Evolutionary conservation across 1,140 invertebrate species (phyloP), one percentile per base, ranked within the genome.

Genomic region (Colletes gigas): DNA sequence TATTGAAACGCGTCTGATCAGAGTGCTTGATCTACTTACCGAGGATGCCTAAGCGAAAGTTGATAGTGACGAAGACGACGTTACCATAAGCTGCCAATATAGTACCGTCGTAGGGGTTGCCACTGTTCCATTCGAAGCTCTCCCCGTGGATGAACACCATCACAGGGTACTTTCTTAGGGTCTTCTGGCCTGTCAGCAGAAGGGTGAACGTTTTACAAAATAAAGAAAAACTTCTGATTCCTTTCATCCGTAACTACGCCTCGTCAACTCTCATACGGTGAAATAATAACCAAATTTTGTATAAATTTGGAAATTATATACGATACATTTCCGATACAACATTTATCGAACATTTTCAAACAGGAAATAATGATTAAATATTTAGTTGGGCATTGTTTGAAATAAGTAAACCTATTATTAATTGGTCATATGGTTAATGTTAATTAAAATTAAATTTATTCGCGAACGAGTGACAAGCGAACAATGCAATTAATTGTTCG

Each of bases 141-240:
- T 98, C 98, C 0, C 98, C 98, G 83, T 98, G 98, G 59, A 99
- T 96, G 91, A 97, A 98, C 12, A 99, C 96, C 87, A 99, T 94
- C 1, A 99, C 97, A 0, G 98, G 97, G 85, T 95, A 95, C 79
- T 94, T 95, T 63, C 89, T 88, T 41, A 84, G 74, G 72, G 83
- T 90, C 75, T 87, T 93, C 82, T 94, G 94, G 85, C 93, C 94
- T 95, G 92, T n/a, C 92, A 94, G 15, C 15, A 65, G 15, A 75
- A 52, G 30, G 17, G 3, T 4, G 44, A 47, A 47, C 9, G 9
- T 47, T 47, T 8, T 47, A 47, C 6, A 47, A 47, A 47, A 47
- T 9, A 47, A 47, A 47, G 3, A 47, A 47, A 30, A 30, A 30
- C 2, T 30, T 30, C 30, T 30, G 30, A 30, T 30, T 30, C 30